Percentiles rank a stretch among this genome's conserved stretches.
phyloP scores from a whole-genome alignment of 2,113 vertebrate species.

The Poeciliopsis occidentalis region DNA sequence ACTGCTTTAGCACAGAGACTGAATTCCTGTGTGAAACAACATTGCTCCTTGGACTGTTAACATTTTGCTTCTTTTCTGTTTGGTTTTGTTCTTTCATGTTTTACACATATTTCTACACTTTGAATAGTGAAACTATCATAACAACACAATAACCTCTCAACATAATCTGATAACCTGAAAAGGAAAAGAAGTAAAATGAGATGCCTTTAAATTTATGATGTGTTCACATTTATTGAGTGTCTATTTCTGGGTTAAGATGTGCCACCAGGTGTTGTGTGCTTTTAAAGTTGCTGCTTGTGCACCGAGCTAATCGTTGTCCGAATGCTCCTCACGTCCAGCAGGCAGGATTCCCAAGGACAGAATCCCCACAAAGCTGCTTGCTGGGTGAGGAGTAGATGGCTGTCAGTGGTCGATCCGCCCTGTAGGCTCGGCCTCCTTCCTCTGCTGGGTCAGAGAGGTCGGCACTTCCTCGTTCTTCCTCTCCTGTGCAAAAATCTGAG shows the following conservation, averaged over 20 bases:
- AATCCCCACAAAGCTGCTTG: conserved; percentile 6
- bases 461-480: conserved; percentile 7
- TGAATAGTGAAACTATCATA: background rate
- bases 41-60: background rate
- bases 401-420: background rate
- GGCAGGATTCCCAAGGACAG: conserved; percentile 41
- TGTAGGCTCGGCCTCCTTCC: conserved; percentile 33
- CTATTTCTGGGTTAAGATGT: background rate
- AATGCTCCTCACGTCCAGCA: conserved; percentile 40
- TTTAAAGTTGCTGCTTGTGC: background rate
- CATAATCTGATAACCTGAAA: background rate
- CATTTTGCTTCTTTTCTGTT: background rate
- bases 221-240: background rate
- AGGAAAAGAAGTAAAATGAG: too few species aligned
- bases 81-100: background rate
- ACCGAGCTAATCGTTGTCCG: conserved; percentile 4
- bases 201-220: too few species aligned
- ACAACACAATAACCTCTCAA: too few species aligned
- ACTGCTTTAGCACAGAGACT: too few species aligned
- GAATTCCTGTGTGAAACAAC: background rate
- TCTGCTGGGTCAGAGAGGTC: conserved; percentile 33
- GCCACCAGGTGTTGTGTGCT: background rate
- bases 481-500: conserved; percentile 18
- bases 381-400: conserved; percentile 5
- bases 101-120: background rate